A percentile compares a stretch with the other conserved stretches of the same genome.
Conservation (phyloP, 1,140 invertebrate species). For the Caenorhabditis remanei region DNA sequence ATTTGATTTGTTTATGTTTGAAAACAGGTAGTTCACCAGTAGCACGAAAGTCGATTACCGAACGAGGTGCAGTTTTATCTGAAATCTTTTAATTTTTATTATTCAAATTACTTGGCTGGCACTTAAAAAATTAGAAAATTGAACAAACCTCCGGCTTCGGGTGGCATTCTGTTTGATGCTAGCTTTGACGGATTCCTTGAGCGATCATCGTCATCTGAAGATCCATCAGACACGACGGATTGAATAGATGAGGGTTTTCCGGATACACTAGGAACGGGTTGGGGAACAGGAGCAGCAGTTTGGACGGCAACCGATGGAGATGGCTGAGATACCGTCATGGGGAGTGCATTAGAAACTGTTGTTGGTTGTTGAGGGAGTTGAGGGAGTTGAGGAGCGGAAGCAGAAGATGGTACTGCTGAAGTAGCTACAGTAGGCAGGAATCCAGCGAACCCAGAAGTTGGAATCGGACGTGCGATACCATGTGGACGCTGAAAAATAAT, state of each 20-base stretch:
- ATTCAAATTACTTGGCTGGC: no score
- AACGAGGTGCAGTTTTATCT: slow-evolving; percentile 18
- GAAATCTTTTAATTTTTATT: background rate
- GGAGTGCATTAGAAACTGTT: background rate
- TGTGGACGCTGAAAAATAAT: background rate
- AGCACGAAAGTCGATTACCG: slow-evolving; percentile 24
- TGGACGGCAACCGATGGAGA: slow-evolving; percentile 17
- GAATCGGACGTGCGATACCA: background rate
- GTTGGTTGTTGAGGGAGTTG: background rate
- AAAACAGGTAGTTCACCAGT: background rate
- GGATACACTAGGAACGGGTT: background rate
- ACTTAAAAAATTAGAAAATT: background rate
- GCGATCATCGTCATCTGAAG: background rate
- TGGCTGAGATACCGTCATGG: background rate
- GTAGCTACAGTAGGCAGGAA: background rate
- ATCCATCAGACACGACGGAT: background rate
- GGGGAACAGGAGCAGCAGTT: background rate
- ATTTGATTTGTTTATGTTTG: background rate
- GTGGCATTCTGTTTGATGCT: background rate
- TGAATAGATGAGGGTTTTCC: slow-evolving; percentile 17
- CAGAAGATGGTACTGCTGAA: background rate
- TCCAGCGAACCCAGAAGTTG: background rate
- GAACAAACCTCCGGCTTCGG: background rate
- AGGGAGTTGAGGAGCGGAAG: background rate
- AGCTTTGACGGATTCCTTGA: background rate